Conservation (phyloP, 2,113 vertebrate genomes). For the Gymnorhina tibicen region DNA sequence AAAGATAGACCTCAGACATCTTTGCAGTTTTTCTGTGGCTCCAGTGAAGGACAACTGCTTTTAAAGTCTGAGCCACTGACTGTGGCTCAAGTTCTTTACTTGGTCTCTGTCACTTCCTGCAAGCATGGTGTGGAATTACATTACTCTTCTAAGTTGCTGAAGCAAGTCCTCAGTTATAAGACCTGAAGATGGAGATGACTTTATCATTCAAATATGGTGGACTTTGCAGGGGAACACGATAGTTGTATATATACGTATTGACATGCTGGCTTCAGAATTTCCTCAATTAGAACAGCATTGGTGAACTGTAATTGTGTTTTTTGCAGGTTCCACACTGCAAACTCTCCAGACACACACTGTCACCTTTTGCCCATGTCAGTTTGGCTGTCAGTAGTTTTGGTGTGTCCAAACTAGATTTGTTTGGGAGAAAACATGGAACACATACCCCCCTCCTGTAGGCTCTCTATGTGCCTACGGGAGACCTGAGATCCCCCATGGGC, state of each 20-base stretch:
- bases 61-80: neutral
- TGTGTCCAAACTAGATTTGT: neutral
- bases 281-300: neutral
- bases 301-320: neutral
- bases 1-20: neutral
- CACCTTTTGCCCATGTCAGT: neutral
- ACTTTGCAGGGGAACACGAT: neutral
- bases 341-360: neutral
- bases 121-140: neutral
- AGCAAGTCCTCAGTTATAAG: neutral
- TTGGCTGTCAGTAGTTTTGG: neutral
- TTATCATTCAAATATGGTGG: neutral
- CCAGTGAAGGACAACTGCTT: neutral
- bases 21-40: neutral
- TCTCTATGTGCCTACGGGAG: rapidly evolving
- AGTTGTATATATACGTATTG: neutral
- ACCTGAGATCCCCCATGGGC: neutral
- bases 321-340: neutral
- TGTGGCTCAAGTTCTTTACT: neutral
- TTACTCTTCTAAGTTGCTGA: neutral
- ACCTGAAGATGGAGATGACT: neutral
- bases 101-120: neutral
- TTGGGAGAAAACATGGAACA: neutral
- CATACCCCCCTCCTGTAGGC: neutral
- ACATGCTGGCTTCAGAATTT: neutral